Percentiles rank a stretch among this genome's conserved stretches.
Evolutionary conservation across 2,797 vertebrate genomes (phyloP).

Genomic region (Microctenopoma steveboyesi): DNA sequence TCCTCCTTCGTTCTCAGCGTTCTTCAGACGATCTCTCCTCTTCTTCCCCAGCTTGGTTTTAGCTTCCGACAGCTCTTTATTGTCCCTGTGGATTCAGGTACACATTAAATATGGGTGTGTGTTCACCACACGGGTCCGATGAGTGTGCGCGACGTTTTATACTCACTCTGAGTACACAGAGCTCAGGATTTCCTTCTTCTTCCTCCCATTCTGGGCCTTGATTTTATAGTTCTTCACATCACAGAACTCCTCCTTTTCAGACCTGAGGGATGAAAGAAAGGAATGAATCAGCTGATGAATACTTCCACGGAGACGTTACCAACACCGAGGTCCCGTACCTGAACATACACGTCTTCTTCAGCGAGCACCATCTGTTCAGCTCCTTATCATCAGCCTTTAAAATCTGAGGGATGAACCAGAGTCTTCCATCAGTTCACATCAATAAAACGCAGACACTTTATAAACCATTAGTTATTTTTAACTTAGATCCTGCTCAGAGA

Average conservation of each 20-base stretch:
- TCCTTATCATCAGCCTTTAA: constrained; percentile 88
- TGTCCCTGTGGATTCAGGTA: constrained; percentile 8
- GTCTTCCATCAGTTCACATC: neutral
- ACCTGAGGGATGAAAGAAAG: constrained; percentile 67
- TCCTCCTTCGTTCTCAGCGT: constrained; percentile 22
- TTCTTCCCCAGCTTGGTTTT: constrained; percentile 81
- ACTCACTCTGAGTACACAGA: constrained; percentile 85
- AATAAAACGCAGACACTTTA: too few species aligned
- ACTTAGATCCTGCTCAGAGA: constrained; percentile 81
- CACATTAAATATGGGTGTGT: too few species aligned
- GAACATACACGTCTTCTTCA: constrained; percentile 95
- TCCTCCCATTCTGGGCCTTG: constrained; percentile 83
- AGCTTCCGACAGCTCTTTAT: constrained; percentile 39
- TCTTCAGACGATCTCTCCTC: constrained; percentile 65
- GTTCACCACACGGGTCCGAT: neutral
- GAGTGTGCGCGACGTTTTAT: neutral
- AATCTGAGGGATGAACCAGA: constrained; percentile 75
- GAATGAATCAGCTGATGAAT: neutral
- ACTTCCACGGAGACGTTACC: too few species aligned
- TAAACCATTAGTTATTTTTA: too few species aligned
- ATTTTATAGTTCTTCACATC: constrained; percentile 85
- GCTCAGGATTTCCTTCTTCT: constrained; percentile 85
- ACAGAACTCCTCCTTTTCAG: constrained; percentile 86
- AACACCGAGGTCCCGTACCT: constrained; percentile 76
- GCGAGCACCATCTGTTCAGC: constrained; percentile 91